A percentile compares a stretch with the other conserved stretches of the same genome.
Conservation (phyloP, 2,113 vertebrate species). For the Onychorhynchus coronatus region DNA sequence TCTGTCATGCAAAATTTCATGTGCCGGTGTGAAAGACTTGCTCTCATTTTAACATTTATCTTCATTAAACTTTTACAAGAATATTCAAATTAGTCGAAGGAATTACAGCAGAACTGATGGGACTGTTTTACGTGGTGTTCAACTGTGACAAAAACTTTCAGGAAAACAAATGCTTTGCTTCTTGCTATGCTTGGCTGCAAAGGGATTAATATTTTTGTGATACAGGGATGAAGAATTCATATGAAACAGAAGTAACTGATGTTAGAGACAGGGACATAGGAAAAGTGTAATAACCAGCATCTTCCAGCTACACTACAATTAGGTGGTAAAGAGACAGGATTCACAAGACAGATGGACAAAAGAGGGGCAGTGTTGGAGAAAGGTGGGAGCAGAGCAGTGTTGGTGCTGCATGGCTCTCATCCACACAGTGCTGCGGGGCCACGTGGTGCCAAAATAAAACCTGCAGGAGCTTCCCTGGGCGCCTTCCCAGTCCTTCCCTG, state of each 20-base stretch:
- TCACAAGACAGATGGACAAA: constrained; percentile 28
- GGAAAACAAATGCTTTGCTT: neutral
- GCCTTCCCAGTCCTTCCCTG: neutral
- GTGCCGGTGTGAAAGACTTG: neutral
- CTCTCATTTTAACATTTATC: neutral
- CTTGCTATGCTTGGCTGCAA: neutral
- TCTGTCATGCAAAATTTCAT: neutral
- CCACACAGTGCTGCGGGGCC: neutral
- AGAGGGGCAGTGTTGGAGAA: neutral
- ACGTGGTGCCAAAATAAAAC: constrained; percentile 27
- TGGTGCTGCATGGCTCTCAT: neutral
- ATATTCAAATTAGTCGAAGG: neutral
- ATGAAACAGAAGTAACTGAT: neutral
- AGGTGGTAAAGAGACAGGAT: neutral
- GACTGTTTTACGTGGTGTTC: neutral
- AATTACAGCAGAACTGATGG: neutral
- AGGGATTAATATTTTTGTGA: neutral
- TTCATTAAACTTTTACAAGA: constrained; percentile 46
- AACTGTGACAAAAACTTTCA: neutral
- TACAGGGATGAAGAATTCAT: neutral
- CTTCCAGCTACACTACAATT: neutral
- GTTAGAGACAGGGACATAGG: neutral
- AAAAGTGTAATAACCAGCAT: neutral
- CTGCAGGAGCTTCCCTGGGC: neutral
- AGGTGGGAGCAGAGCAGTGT: neutral